Base-by-base conservation (phyloP, 2,888 invertebrate genomes). In the Drosophila prolongata region DNA sequence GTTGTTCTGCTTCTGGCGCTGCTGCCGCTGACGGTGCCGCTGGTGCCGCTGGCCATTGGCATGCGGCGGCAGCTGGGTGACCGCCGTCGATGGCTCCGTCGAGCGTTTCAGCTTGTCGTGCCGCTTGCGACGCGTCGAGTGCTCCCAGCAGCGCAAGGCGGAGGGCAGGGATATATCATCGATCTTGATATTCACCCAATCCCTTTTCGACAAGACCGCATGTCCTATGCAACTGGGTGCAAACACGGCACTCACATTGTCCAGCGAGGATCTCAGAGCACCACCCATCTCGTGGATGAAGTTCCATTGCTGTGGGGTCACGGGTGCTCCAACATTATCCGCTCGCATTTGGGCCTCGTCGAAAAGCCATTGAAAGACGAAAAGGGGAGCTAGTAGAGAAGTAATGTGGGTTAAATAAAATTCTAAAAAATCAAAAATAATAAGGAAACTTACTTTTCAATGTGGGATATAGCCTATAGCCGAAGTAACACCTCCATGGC, bases 161-260 rank as follows among this genome's bases (percentile, higher is more conserved):
- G 96, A 95, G 0, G 97, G 96, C 67, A 98, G 93, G 13, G 97
- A 95, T 47, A 97, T 95, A 46, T 96, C 96, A 76, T 97, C 96
- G 64, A 97, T 96, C 90, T 96, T 96, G 24, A 98, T 95, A 71
- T 95, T 94, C 73, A 95, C 94, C 98, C 98, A 98, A 89, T 98
- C 97, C 6, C 96, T 94, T 83, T 97, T 96, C 3, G 97, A 96
- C 0, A 98, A 93, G 8, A 98, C 95, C 0, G 97, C 96, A 92
- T 98, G 98, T 0, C 98, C 97, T 57, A 98, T 95, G 91, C 98
- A 98, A 5, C 98, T 97, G 3, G 98, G 98, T 0, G 98, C 98
- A 91, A 98, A 98, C 2, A 97, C 96, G 0, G 97, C 97, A 78
- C 96, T 95, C 11, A 98, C 97, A 90, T 96, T 96, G 77, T 95